These are phyloP conservation scores for Macquaria ambigua DNA, from an alignment of 2,113 vertebrate species.

Conservation along the genomic window DNA sequence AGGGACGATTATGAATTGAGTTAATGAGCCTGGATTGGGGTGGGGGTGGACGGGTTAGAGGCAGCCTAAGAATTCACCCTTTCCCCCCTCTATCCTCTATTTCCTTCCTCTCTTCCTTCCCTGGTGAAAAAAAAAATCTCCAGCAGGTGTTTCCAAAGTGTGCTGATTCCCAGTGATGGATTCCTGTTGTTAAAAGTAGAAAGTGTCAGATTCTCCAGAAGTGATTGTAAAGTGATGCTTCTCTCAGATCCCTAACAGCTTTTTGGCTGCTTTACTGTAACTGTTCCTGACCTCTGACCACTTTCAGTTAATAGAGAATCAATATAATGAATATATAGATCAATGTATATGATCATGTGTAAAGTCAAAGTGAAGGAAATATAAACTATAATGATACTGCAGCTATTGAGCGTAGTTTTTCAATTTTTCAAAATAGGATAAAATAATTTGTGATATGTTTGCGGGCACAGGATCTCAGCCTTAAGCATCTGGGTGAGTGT, in stretches of 20 bases:
- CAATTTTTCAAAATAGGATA: not conserved
- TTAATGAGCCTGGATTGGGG: conserved; percentile 78
- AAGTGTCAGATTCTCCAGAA: conserved; percentile 52
- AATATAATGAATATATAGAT: not conserved
- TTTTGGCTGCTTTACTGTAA: not conserved
- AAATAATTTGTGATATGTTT: not conserved
- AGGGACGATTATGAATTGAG: conserved; percentile 82
- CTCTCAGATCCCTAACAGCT: conserved; percentile 22
- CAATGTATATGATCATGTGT: not conserved
- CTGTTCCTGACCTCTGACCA: conserved; percentile 28
- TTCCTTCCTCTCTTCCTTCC: conserved; percentile 31
- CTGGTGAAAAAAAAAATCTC: conserved; percentile 16
- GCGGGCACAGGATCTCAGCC: too few relatives aligned
- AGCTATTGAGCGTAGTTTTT: not conserved
- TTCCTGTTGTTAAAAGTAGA: conserved; percentile 38
- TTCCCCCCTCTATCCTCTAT: not conserved
- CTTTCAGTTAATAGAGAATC: not conserved
- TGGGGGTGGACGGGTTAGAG: conserved; percentile 36
- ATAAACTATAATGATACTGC: not conserved
- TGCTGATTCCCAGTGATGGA: conserved; percentile 64
- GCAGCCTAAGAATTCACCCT: conserved; percentile 61
- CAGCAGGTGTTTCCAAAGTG: conserved; percentile 71
- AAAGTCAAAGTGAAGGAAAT: not conserved
- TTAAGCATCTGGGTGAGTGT: too few relatives aligned
- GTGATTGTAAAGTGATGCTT: conserved; percentile 37